Evolutionary conservation across 2,888 invertebrate species (phyloP).

Genomic region (Oxyteleia sp.): DNA sequence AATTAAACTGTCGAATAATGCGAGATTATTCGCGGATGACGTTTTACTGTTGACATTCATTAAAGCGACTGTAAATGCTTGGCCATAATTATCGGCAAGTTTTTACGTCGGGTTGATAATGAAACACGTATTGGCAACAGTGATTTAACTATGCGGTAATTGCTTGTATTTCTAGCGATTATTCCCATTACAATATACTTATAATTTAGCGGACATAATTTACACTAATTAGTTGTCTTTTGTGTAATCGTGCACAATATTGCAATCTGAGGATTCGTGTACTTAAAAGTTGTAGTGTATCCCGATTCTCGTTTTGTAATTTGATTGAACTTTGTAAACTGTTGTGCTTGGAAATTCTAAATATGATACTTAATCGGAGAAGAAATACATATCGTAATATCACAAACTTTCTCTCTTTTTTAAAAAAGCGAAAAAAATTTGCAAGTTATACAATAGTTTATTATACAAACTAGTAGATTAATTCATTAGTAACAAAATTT

Average conservation of each 20-base stretch:
- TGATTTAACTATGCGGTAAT: slow-evolving; percentile 60
- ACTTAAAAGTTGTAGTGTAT: background rate
- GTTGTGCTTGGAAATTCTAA: too few species aligned
- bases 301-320: too few species aligned
- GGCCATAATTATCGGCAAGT: slow-evolving; percentile 50
- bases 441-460: too few species aligned
- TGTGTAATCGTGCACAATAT: slow-evolving; percentile 7
- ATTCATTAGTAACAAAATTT: too few species aligned
- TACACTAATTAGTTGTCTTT: slow-evolving; percentile 61
- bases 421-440: too few species aligned
- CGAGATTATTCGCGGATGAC: slow-evolving; percentile 19
- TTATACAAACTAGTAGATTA: too few species aligned
- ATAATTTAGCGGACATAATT: slow-evolving; percentile 36
- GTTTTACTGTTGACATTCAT: slow-evolving; percentile 58
- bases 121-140: slow-evolving; percentile 41
- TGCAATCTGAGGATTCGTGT: background rate
- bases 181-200: slow-evolving; percentile 53
- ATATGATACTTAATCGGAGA: too few species aligned
- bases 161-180: slow-evolving; percentile 50
- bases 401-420: too few species aligned
- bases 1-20: slow-evolving; percentile 34
- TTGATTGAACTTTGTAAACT: too few species aligned
- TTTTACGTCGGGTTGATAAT: slow-evolving; percentile 38
- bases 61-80: slow-evolving; percentile 27
- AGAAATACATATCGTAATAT: too few species aligned